phyloP scores from a whole-genome alignment of 2,113 vertebrate species.

The Burhinus bistriatus region DNA sequence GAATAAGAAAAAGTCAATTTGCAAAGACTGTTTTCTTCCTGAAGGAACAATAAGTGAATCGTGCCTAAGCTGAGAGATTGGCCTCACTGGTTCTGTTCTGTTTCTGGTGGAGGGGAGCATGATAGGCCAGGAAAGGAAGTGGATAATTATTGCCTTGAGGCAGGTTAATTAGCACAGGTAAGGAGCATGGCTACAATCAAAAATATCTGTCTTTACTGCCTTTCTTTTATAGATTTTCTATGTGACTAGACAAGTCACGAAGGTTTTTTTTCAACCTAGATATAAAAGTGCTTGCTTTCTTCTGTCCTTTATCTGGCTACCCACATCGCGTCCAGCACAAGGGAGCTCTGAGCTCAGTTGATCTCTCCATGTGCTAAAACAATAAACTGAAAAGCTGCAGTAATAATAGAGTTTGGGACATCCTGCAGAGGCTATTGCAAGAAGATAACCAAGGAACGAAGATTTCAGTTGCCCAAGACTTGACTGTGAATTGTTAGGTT shows the following conservation, averaged over 20 bases:
- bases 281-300: background rate
- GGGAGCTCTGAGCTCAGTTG: background rate
- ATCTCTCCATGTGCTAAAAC: background rate
- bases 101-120: background rate
- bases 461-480: background rate
- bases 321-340: fast-evolving
- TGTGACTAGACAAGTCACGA: background rate
- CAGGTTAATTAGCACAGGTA: slow-evolving; percentile 9
- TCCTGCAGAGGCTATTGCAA: background rate
- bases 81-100: background rate
- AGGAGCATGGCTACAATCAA: background rate
- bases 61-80: background rate
- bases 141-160: background rate
- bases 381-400: background rate
- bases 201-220: background rate
- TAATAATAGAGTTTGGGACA: background rate
- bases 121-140: background rate
- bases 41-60: background rate
- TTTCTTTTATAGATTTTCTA: background rate
- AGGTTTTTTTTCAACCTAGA: background rate
- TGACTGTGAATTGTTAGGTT: background rate
- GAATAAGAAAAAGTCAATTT: background rate
- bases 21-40: background rate
- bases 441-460: background rate
- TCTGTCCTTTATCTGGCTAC: background rate